Conservation (phyloP, 2,797 vertebrate species). For the Geotria australis region DNA sequence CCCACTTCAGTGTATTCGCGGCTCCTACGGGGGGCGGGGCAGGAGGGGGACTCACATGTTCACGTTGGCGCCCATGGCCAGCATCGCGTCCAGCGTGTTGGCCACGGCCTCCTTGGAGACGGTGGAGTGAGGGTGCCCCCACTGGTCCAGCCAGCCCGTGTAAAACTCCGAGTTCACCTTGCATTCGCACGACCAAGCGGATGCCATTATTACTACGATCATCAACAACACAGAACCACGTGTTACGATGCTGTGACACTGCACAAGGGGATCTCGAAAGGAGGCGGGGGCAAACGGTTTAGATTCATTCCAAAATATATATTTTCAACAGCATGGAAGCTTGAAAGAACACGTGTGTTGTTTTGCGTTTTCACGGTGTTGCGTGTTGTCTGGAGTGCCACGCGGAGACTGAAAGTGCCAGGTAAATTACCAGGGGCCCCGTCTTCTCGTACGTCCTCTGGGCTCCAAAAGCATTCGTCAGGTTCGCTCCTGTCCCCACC, state of each 20-base stretch:
- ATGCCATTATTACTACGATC: too few relatives aligned
- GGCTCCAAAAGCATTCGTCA: conserved; percentile 27
- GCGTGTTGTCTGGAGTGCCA: neutral
- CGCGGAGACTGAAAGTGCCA: neutral
- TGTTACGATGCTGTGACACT: too few relatives aligned
- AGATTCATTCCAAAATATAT: too few relatives aligned
- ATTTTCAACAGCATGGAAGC: too few relatives aligned
- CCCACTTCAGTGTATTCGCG: too few relatives aligned
- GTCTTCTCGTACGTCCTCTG: conserved; percentile 37
- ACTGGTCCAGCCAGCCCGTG: conserved; percentile 92
- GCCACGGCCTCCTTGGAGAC: conserved; percentile 18
- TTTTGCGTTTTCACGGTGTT: too few relatives aligned
- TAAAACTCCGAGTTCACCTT: conserved; percentile 98
- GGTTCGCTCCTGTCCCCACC: conserved; percentile 22
- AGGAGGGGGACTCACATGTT: conserved; percentile 36
- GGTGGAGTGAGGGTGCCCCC: conserved; percentile 38
- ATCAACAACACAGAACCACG: too few relatives aligned
- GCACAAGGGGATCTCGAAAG: too few relatives aligned
- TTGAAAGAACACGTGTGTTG: too few relatives aligned
- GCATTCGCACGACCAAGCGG: too few relatives aligned
- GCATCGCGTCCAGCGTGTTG: conserved; percentile 28
- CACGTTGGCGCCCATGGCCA: conserved; percentile 47
- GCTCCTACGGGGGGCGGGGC: too few relatives aligned
- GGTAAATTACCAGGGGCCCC: conserved; percentile 48
- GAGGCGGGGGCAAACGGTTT: too few relatives aligned